These are phyloP conservation scores for Lysiphlebus fabarum DNA, from an alignment of 1,140 invertebrate species.

Conservation along the genomic window DNA sequence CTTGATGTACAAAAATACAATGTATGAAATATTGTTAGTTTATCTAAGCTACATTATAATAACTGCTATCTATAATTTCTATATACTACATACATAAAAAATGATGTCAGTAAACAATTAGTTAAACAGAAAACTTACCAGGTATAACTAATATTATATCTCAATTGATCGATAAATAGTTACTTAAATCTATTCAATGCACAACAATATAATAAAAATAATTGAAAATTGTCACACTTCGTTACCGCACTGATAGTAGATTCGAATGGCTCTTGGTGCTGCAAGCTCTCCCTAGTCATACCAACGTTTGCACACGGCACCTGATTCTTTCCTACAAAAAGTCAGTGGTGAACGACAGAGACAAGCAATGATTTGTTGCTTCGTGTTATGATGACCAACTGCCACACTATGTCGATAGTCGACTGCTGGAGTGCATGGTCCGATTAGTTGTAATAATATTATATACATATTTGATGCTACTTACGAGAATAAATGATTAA, in stretches of 20 bases:
- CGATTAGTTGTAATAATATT: no score
- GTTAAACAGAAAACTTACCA: conserved; percentile 5
- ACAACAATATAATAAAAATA: not conserved
- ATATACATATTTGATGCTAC: no score
- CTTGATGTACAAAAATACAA: no score
- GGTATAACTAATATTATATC: not conserved
- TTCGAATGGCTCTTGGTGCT: conserved; percentile 53
- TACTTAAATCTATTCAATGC: not conserved
- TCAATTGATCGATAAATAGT: not conserved
- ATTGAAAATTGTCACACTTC: conserved; percentile 26
- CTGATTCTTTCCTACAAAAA: conserved; percentile 39
- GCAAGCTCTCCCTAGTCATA: conserved; percentile 54
- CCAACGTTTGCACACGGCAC: conserved; percentile 55
- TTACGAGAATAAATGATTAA: no score
- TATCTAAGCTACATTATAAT: no score
- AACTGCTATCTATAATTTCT: not conserved
- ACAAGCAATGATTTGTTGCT: not conserved
- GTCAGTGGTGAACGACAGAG: conserved; percentile 39
- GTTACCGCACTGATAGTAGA: conserved; percentile 56
- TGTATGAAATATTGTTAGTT: no score
- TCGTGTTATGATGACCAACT: no score
- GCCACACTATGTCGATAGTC: no score
- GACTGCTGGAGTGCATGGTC: no score
- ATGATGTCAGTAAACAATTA: conserved; percentile 26
- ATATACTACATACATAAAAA: not conserved